Evolutionary conservation across 2,888 invertebrate species (phyloP).

Genomic region (Hydropsyche betteni): DNA sequence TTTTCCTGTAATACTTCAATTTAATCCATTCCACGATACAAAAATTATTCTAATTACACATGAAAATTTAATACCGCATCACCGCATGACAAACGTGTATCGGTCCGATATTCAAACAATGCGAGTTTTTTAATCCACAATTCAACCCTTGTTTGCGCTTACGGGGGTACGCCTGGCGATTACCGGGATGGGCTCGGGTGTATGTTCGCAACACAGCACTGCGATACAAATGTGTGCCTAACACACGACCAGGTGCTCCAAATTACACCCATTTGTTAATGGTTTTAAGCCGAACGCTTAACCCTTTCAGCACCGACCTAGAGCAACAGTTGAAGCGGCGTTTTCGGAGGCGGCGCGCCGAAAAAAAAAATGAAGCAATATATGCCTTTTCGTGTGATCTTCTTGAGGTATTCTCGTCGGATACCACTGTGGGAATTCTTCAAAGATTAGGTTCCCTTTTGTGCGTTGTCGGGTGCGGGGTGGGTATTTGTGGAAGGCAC

Average conservation of each 20-base stretch:
- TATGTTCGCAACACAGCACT: slow-evolving; percentile 34
- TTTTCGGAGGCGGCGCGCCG: not conserved
- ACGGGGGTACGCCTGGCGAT: slow-evolving; percentile 26
- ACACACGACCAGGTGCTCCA: slow-evolving; percentile 46
- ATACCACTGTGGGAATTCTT: slow-evolving; percentile 37
- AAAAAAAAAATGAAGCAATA: no score
- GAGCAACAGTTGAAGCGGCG: no score
- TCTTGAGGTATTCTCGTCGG: slow-evolving; percentile 22
- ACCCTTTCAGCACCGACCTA: slow-evolving; percentile 42
- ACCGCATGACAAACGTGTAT: not conserved
- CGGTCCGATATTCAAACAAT: not conserved
- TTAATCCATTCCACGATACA: no score
- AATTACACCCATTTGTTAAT: slow-evolving; percentile 51
- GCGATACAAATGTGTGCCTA: slow-evolving; percentile 39
- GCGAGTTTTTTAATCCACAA: slow-evolving; percentile 31
- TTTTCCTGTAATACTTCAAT: no score
- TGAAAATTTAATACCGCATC: not conserved
- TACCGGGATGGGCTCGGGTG: slow-evolving; percentile 30
- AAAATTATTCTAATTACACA: not conserved
- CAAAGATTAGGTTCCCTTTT: slow-evolving; percentile 43
- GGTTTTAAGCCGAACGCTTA: slow-evolving; percentile 49
- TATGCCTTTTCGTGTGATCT: no score
- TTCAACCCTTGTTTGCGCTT: slow-evolving; percentile 40
- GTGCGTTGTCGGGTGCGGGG: not conserved
- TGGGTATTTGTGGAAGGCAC: slow-evolving; percentile 15